These are phyloP conservation scores for Delia radicum DNA, from an alignment of 1,140 invertebrate species.

Conservation along the genomic window DNA sequence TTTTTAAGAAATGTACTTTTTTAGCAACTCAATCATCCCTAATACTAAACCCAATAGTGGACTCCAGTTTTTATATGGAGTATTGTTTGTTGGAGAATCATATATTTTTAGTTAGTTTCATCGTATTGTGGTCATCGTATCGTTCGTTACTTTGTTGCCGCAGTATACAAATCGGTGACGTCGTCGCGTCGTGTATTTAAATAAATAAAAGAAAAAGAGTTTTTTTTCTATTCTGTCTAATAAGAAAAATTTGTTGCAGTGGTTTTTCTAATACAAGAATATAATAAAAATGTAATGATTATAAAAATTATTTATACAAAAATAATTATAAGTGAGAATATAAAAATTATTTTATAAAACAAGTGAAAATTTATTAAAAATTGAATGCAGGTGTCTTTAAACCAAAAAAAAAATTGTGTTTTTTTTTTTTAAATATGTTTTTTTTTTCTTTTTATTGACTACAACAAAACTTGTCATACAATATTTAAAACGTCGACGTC, in stretches of 20 bases:
- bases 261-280: too few relatives aligned
- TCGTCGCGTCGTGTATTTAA: slow-evolving; percentile 8
- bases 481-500: not conserved
- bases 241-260: not conserved
- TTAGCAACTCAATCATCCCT: too few relatives aligned
- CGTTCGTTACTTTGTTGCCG: slow-evolving; percentile 15
- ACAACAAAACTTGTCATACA: slow-evolving; percentile 20
- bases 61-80: not conserved
- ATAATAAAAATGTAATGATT: not conserved
- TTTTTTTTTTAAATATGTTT: not conserved
- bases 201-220: not conserved
- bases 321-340: not conserved
- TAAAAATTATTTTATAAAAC: not conserved
- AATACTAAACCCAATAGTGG: too few relatives aligned
- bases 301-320: not conserved
- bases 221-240: not conserved
- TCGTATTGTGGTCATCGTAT: slow-evolving; percentile 10
- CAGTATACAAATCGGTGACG: slow-evolving; percentile 5
- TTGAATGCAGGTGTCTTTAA: not conserved
- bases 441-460: not conserved
- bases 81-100: slow-evolving; percentile 9
- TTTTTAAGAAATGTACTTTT: too few relatives aligned
- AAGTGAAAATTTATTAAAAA: not conserved
- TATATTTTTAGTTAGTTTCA: slow-evolving; percentile 12
- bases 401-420: not conserved